phyloP scores from a whole-genome alignment of 2,113 vertebrate genomes.

The Platanista minor region DNA sequence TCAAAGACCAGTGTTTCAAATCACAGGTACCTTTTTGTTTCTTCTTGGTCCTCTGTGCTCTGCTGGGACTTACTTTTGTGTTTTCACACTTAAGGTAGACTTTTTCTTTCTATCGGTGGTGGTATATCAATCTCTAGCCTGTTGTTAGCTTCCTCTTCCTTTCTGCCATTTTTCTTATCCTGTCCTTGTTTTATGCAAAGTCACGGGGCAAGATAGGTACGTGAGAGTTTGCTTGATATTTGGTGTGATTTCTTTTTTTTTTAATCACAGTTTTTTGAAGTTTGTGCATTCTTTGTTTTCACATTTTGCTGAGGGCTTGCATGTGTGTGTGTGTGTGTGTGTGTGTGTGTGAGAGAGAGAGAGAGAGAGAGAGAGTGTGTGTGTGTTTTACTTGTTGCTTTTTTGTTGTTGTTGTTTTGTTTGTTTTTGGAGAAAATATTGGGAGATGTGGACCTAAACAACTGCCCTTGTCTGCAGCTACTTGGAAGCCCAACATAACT shows the following conservation, averaged over 20 bases:
- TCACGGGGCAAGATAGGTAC: neutral
- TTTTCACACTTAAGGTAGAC: neutral
- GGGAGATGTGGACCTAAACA: neutral
- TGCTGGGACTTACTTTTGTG: neutral
- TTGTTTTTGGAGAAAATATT: neutral
- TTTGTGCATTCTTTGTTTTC: neutral
- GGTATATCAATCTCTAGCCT: fast-evolving
- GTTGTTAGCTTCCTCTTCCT: neutral
- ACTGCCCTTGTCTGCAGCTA: neutral
- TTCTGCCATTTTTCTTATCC: too few species aligned
- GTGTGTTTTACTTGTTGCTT: neutral
- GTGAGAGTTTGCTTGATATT: neutral
- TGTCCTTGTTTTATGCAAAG: neutral
- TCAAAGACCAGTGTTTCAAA: neutral
- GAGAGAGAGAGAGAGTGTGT: too few species aligned
- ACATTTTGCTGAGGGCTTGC: neutral
- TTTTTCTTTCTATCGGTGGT: neutral
- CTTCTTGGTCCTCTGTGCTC: neutral
- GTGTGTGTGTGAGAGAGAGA: neutral
- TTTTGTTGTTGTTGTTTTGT: neutral
- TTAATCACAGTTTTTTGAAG: neutral
- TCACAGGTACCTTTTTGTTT: neutral
- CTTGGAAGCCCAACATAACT: neutral
- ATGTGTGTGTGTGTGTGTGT: neutral
- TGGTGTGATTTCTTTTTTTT: neutral